Base-by-base conservation (phyloP, 2,113 vertebrate species). In the Stegostoma tigrinum region DNA sequence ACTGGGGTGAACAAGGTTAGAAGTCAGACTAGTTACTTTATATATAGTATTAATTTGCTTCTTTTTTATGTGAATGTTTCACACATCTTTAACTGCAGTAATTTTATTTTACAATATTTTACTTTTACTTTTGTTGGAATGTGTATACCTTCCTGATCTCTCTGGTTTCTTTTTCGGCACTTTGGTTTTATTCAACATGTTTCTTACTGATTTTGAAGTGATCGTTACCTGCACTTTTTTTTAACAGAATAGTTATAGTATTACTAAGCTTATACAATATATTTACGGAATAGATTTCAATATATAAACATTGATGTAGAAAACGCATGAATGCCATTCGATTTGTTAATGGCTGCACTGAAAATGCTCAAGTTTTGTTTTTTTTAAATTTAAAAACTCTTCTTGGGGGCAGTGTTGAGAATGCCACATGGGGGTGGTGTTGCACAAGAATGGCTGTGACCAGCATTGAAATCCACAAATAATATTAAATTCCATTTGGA, bases 371-470 rank as follows among this genome's bases (percentile, higher is more conserved):
- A 52, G 19, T 72, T 70, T 45, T 72, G 70, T 24, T 27, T 66
- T 94, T 94, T 61, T 67, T 24, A 14, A 14, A 1, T 27, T 68
- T 72, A 68, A 75, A 95, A 95, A 45, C 42, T 95, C 61, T 24
- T 34, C 52, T 94, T 94, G 91, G 91, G 91, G 91, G 91, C 67
- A 68, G 2, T 21, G n/a, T 42, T 87, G 85, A 45, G 55, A 45
- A 45, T 17, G 21, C 89, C 91, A 94, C 91, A 72, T 95, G 94
- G 94, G 94, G 94, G 94, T 48, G 94, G 42, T 95, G 42, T 95
- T 95, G 94, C 68, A 95, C 45, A 52, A 17, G 91, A 95, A 72
- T 95, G 94, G 23, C 27, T 7, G 27, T 19, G 67, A 75, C 34
- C 27, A 95, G 24, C 72, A 45, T 24, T 52, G 30, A 95, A 95